Conservation (phyloP, 2,113 vertebrate species). For the Oophaga pumilio region DNA sequence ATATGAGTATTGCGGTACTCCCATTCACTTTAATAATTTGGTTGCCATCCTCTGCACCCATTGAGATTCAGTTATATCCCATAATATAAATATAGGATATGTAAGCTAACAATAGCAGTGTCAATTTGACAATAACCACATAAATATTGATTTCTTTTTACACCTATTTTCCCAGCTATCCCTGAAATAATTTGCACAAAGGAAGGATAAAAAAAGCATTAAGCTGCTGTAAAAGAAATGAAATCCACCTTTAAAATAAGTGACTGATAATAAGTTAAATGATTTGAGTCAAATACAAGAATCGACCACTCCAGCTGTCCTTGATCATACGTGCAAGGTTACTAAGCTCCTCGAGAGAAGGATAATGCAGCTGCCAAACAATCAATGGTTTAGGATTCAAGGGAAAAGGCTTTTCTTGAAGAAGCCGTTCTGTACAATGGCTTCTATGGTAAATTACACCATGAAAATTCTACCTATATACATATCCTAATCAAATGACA, state of each 20-base stretch:
- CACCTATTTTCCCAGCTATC: neutral
- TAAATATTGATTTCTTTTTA: slow-evolving; percentile 2
- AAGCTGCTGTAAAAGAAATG: neutral
- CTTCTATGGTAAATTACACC: neutral
- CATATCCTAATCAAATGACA: neutral
- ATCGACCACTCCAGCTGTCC: slow-evolving; percentile 17
- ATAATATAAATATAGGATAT: neutral
- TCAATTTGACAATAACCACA: neutral
- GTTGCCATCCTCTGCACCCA: too few species aligned
- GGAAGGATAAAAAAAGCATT: neutral
- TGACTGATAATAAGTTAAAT: slow-evolving; percentile 8
- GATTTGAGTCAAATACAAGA: neutral
- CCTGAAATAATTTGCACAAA: neutral
- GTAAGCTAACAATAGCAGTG: neutral
- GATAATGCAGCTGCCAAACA: neutral
- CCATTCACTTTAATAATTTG: too few species aligned
- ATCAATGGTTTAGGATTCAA: neutral
- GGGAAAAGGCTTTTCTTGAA: neutral
- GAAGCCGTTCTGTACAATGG: neutral
- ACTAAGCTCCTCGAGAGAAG: neutral
- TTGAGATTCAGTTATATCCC: too few species aligned
- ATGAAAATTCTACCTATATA: neutral
- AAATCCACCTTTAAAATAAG: slow-evolving; percentile 15
- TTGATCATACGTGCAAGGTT: slow-evolving; percentile 18
- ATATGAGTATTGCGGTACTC: too few species aligned